These are phyloP conservation scores for Nemopilema nomurai DNA, from an alignment of 30 jellyfish, hydroid and myxozoan genomes.

Conservation along the genomic window DNA sequence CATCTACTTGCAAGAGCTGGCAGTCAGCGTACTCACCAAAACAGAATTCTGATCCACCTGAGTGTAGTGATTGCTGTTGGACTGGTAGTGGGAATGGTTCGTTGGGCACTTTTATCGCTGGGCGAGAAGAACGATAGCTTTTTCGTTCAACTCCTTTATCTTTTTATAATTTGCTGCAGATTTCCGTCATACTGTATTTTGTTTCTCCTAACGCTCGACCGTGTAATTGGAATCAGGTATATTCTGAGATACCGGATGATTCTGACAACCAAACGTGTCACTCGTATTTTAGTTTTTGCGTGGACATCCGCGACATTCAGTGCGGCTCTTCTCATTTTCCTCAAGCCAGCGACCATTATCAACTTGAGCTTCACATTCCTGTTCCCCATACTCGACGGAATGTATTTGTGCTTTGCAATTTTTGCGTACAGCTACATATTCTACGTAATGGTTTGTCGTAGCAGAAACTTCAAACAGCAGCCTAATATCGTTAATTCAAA, in stretches of 20 bases:
- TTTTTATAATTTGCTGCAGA: background rate
- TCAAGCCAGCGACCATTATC: background rate
- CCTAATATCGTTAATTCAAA: background rate
- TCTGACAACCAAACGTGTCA: background rate
- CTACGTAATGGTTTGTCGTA: background rate
- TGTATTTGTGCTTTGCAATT: background rate
- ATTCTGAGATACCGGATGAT: background rate
- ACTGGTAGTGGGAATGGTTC: background rate
- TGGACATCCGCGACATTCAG: background rate
- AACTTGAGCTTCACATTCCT: background rate
- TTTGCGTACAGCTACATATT: constrained; percentile 8
- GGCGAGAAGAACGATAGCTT: background rate
- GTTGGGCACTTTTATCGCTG: background rate
- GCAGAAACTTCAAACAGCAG: background rate
- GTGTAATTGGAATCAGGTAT: constrained; percentile 3
- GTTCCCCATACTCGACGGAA: background rate
- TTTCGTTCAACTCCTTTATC: too few species aligned
- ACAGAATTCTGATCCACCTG: background rate
- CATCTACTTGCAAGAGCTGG: background rate
- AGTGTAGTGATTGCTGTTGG: background rate
- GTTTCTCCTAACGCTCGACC: constrained; percentile 1
- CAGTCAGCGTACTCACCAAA: constrained; percentile 9
- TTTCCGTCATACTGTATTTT: background rate
- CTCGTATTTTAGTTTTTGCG: background rate
- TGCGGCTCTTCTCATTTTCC: background rate